A percentile compares a stretch with the other conserved stretches of the same genome.
Conservation (phyloP, 2,797 vertebrate species). For the Eulemur rubriventer region DNA sequence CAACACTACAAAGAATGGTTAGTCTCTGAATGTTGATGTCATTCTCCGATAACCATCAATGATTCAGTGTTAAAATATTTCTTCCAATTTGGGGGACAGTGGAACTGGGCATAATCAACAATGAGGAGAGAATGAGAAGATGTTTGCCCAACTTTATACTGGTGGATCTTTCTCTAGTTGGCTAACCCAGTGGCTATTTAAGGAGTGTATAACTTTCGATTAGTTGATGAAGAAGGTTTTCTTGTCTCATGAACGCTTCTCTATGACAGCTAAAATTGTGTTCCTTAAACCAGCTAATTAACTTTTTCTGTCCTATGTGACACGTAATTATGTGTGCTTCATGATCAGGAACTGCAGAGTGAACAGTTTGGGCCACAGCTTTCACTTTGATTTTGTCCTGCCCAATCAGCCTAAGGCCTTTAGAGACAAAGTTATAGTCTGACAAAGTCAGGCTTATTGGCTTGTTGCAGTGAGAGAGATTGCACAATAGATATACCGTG, state of each 20-base stretch:
- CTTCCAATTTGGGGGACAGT: neutral
- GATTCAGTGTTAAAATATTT: conserved; percentile 21
- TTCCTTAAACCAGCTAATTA: neutral
- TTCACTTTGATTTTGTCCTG: conserved; percentile 18
- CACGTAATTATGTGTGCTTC: neutral
- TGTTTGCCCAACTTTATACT: neutral
- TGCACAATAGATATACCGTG: neutral
- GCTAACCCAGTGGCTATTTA: neutral
- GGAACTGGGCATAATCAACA: neutral
- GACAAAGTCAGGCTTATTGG: neutral
- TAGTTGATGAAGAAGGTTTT: conserved; percentile 28
- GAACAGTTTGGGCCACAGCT: neutral
- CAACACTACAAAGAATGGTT: neutral
- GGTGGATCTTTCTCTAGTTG: neutral
- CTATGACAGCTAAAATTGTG: neutral
- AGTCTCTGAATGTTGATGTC: conserved; percentile 28
- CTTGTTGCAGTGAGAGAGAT: neutral
- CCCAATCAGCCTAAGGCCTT: neutral
- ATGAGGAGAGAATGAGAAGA: neutral
- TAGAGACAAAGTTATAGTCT: neutral
- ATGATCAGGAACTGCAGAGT: neutral
- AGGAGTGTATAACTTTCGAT: neutral
- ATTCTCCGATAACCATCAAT: neutral
- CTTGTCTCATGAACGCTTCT: neutral
- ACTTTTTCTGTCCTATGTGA: neutral